Percentiles rank a stretch among this genome's conserved stretches.
These are phyloP conservation scores for Terrapene triunguis DNA, from an alignment of 2,113 vertebrate genomes.

Conservation along the genomic window DNA sequence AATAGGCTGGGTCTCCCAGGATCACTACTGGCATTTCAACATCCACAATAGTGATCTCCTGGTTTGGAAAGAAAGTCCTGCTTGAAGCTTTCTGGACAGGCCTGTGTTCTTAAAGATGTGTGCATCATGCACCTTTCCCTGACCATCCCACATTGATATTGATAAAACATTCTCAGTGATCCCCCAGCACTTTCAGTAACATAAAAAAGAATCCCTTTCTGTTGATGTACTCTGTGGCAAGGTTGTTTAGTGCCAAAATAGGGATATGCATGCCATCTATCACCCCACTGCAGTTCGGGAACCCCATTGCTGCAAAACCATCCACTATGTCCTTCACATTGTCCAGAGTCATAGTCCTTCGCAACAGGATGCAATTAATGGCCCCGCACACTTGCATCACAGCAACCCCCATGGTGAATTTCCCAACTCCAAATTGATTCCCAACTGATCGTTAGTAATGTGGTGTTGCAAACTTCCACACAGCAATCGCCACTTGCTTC, in stretches of 20 bases:
- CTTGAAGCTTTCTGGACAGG: too few relatives aligned
- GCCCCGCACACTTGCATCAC: neutral
- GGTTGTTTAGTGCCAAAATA: too few relatives aligned
- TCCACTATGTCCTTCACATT: neutral
- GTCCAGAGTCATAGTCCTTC: neutral
- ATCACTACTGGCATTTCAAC: too few relatives aligned
- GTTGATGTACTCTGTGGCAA: too few relatives aligned
- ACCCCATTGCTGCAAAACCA: neutral
- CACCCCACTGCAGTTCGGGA: neutral
- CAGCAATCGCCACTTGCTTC: neutral
- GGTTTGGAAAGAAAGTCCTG: too few relatives aligned
- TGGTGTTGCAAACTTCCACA: neutral
- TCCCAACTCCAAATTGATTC: too few relatives aligned
- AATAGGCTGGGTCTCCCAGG: too few relatives aligned
- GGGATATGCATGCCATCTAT: neutral
- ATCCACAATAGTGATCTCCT: too few relatives aligned
- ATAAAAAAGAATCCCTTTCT: too few relatives aligned
- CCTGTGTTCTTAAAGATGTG: neutral
- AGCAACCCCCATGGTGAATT: neutral
- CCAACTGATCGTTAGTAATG: neutral
- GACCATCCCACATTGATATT: neutral
- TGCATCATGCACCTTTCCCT: neutral
- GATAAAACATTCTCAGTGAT: neutral
- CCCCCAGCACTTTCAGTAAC: neutral
- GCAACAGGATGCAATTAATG: neutral